Evolutionary conservation across 2,797 vertebrate genomes (phyloP).

Genomic region (Acrossocheilus fasciatus): DNA sequence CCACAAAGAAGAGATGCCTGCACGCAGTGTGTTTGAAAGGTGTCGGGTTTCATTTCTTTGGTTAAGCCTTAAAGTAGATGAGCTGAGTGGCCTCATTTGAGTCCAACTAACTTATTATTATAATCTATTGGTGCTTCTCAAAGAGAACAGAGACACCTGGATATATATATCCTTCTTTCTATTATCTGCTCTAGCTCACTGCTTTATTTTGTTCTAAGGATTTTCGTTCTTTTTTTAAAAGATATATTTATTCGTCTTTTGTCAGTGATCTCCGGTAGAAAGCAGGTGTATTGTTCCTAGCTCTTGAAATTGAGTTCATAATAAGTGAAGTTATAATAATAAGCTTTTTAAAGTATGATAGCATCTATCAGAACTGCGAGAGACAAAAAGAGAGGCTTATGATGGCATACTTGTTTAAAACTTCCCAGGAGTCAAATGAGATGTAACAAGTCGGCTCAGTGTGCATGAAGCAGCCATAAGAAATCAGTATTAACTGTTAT

Average conservation of each 20-base stretch:
- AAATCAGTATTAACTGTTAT: slow-evolving; percentile 42
- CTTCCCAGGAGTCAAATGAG: slow-evolving; percentile 51
- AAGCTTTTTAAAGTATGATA: slow-evolving; percentile 35
- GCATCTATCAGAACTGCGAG: slow-evolving; percentile 45
- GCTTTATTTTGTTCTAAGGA: slow-evolving; percentile 51
- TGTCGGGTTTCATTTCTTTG: slow-evolving; percentile 56
- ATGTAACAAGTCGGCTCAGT: slow-evolving; percentile 42
- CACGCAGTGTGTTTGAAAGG: slow-evolving; percentile 53
- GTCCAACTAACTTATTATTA: slow-evolving; percentile 75
- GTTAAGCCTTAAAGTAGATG: slow-evolving; percentile 70
- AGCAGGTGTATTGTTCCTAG: slow-evolving; percentile 41
- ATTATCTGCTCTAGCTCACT: slow-evolving; percentile 43
- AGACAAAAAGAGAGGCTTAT: slow-evolving; percentile 42
- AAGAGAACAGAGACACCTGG: slow-evolving; percentile 54
- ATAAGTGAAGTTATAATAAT: slow-evolving; percentile 33
- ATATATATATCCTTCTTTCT: slow-evolving; percentile 34
- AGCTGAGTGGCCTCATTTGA: slow-evolving; percentile 63
- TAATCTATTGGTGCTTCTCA: slow-evolving; percentile 69
- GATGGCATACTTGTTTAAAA: slow-evolving; percentile 46
- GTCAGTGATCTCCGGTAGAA: slow-evolving; percentile 42
- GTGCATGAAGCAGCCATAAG: slow-evolving; percentile 23
- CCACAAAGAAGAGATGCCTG: slow-evolving; percentile 38
- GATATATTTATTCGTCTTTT: slow-evolving; percentile 57
- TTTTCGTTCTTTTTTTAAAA: slow-evolving; percentile 24
- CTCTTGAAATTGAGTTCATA: slow-evolving; percentile 33